Conservation (phyloP, 2,113 vertebrate species). For the Bothrops jararaca region DNA sequence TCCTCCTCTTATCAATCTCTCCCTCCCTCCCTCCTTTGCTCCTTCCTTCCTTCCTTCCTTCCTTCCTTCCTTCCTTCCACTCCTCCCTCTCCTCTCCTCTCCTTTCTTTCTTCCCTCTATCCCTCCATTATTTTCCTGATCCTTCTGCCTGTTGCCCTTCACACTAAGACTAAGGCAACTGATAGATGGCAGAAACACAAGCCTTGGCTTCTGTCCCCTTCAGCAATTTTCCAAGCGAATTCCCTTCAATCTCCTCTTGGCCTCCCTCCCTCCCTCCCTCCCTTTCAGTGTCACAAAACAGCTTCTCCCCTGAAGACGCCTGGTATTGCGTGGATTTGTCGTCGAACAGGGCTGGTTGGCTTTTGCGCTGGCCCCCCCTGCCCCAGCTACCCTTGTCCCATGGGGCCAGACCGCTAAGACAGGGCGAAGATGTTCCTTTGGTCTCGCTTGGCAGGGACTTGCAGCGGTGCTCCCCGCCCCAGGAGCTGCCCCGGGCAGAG, state of each 20-base stretch:
- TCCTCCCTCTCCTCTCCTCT: neutral
- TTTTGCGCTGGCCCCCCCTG: slow-evolving; percentile 19
- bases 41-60: neutral
- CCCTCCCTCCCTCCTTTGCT: neutral
- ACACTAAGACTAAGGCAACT: slow-evolving; percentile 24
- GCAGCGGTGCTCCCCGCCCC: slow-evolving; percentile 54
- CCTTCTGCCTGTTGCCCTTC: slow-evolving; percentile 46
- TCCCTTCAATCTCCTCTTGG: neutral
- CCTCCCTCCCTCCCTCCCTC: slow-evolving; percentile 5
- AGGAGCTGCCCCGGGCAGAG: slow-evolving; percentile 25
- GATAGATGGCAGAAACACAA: slow-evolving; percentile 39
- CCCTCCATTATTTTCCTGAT: neutral
- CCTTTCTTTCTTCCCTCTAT: neutral
- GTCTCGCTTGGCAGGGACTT: slow-evolving; percentile 37
- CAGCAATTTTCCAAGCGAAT: neutral
- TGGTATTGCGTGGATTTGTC: too few species aligned
- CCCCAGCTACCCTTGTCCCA: slow-evolving; percentile 14
- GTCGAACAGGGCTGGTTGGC: too few species aligned
- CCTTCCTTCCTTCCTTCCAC: neutral
- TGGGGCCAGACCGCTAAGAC: slow-evolving; percentile 34
- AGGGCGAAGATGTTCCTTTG: slow-evolving; percentile 37
- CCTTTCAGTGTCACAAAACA: slow-evolving; percentile 51
- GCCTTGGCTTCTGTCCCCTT: slow-evolving; percentile 53
- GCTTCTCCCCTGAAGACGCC: slow-evolving; percentile 53
- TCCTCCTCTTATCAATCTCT: too few species aligned